Evolutionary conservation across 2,888 invertebrate species (phyloP).

Genomic region (Brachypalpus laphriformis): DNA sequence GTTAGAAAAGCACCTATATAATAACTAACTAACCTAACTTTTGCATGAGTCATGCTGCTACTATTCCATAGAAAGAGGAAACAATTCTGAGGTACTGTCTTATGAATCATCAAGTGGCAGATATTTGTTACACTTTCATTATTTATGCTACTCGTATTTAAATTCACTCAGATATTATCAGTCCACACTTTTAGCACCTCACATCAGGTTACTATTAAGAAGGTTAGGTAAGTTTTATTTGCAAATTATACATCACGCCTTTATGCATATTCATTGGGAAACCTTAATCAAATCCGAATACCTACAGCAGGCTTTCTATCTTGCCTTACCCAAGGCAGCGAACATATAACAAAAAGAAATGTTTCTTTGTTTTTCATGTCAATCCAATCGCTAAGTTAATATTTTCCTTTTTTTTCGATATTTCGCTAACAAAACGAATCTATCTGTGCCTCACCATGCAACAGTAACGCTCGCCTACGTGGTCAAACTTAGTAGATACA

Average conservation of each 20-base stretch:
- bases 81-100: neutral
- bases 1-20: no score
- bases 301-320: no score
- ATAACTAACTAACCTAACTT: no score
- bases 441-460: neutral
- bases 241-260: constrained; percentile 63
- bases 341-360: neutral
- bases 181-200: neutral
- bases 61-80: no score
- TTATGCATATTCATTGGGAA: constrained; percentile 57
- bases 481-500: neutral
- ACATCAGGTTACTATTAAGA: constrained; percentile 22
- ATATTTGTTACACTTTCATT: constrained; percentile 4
- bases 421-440: constrained; percentile 34
- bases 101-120: constrained; percentile 12
- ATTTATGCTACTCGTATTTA: constrained; percentile 1
- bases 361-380: constrained; percentile 25
- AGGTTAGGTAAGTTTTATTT: constrained; percentile 44
- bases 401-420: neutral
- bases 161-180: neutral
- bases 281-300: constrained; percentile 1
- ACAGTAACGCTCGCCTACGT: constrained; percentile 67
- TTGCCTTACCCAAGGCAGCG: no score
- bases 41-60: no score
- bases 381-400: constrained; percentile 15